Base-by-base conservation (phyloP, 30 jellyfish, hydroid and myxozoan species). In the Aurelia aurita region DNA sequence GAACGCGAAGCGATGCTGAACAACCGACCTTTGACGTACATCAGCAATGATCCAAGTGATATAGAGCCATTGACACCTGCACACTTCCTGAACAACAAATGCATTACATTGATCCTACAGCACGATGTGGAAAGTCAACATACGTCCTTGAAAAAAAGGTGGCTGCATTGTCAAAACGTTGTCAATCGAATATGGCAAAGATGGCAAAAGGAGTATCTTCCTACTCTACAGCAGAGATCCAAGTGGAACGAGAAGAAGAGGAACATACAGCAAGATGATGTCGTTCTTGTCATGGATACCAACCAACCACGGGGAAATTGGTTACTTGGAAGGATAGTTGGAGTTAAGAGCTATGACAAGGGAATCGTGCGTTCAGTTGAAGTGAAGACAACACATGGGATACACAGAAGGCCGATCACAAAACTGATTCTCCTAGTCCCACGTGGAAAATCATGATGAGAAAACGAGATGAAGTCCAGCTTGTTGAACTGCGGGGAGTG, bases 401-500 rank as follows among this genome's bases (percentile, higher is more conserved):
- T 32, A 49, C 43, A 46, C 26, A 13, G 19, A 18, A 53, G 85
- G 25, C 85, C 74, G 34, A 72, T 72, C 47, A 72, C 74, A 72
- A 72, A 72, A 27, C 22, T 72, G 71, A 54, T 72, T 49, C 71
- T 72, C 16, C 63, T 75, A 13, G 64, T 75, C 5, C 84, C 84
- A 45, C n/a, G n/a, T n/a, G n/a, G n/a, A n/a, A n/a, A n/a, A n/a
- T n/a, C n/a, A 72, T 72, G 72, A 72, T 4, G 85, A 45, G 85
- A 53, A 72, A 23, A 53, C 72, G 27, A 72, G 85, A 32, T 45
- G 53, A 70, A 72, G 85, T 72, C 85, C 85, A 72, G 85, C 66
- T 72, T 21, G 72, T 71, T 72, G 85, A 54, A 72, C 85, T 72
- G 85, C 66, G 70, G 85, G 64, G 80, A 66, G 80, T 69, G 80